These are phyloP conservation scores for Trissolcus basalis DNA, from an alignment of 1,140 invertebrate genomes.

Conservation along the genomic window DNA sequence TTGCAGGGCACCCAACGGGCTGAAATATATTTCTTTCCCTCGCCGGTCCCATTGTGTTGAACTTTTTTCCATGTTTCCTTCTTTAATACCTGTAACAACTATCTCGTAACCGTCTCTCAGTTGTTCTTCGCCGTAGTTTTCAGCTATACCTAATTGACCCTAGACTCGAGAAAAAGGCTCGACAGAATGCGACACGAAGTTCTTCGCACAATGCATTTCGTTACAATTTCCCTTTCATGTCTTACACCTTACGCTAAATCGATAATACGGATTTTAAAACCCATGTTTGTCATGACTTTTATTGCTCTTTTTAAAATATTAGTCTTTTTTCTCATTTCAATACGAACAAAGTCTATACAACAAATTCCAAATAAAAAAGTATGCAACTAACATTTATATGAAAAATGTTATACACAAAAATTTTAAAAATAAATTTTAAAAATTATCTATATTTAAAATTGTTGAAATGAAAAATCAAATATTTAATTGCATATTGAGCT, in stretches of 20 bases:
- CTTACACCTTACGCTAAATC: slow-evolving; percentile 2
- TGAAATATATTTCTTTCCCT: slow-evolving; percentile 1
- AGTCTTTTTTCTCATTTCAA: neutral
- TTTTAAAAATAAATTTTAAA: too few relatives aligned
- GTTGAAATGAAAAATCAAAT: too few relatives aligned
- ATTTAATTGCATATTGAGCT: too few relatives aligned
- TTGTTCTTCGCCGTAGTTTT: slow-evolving; percentile 8
- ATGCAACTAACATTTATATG: too few relatives aligned
- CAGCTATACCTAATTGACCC: slow-evolving; percentile 9
- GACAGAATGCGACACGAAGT: neutral
- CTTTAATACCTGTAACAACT: neutral
- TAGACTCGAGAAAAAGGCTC: neutral
- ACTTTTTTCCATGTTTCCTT: slow-evolving; percentile 6
- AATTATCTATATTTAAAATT: too few relatives aligned
- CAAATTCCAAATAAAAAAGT: too few relatives aligned
- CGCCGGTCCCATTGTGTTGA: neutral
- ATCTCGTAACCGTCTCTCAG: neutral
- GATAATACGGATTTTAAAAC: neutral
- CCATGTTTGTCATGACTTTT: too few relatives aligned
- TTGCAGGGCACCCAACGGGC: neutral
- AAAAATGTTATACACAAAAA: too few relatives aligned
- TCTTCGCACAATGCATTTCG: slow-evolving; percentile 6
- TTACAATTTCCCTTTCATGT: neutral
- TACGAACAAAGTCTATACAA: too few relatives aligned
- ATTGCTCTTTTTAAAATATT: neutral